These are phyloP conservation scores for Rhagophthalmus giganteus DNA, from an alignment of 2,888 invertebrate species.

Conservation along the genomic window DNA sequence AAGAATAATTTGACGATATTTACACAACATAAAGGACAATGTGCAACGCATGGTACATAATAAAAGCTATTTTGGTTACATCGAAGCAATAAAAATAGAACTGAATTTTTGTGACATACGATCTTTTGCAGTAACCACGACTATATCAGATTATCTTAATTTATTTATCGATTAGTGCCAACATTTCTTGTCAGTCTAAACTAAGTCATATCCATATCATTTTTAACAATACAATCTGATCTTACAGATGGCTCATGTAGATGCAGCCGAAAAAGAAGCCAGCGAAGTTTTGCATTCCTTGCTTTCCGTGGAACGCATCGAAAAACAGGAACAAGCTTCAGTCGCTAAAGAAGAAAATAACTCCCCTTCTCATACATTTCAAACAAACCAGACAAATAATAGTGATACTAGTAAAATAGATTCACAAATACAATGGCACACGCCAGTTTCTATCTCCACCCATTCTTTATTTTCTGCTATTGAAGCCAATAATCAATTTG, in stretches of 20 bases:
- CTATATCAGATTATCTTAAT: too few relatives aligned
- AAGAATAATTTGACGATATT: too few relatives aligned
- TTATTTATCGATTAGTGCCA: too few relatives aligned
- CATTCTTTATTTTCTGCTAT: constrained; percentile 54
- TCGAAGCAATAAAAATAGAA: too few relatives aligned
- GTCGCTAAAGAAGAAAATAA: constrained; percentile 45
- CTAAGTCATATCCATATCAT: too few relatives aligned
- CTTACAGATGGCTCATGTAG: constrained; percentile 66
- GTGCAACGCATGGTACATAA: too few relatives aligned
- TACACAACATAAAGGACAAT: too few relatives aligned
- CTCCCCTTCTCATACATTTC: constrained; percentile 47
- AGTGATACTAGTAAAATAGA: constrained; percentile 44
- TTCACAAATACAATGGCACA: constrained; percentile 65
- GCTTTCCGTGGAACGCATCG: constrained; percentile 67
- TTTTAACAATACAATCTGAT: too few relatives aligned
- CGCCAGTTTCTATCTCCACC: constrained; percentile 59
- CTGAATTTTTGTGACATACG: too few relatives aligned
- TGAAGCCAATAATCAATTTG: constrained; percentile 50
- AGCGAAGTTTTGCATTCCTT: constrained; percentile 71
- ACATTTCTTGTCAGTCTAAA: too few relatives aligned
- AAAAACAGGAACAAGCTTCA: constrained; percentile 58
- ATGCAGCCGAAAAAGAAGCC: constrained; percentile 71
- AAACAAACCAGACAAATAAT: constrained; percentile 40
- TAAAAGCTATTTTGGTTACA: too few relatives aligned
- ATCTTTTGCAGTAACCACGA: too few relatives aligned